Evolutionary conservation across 2,797 vertebrate genomes (phyloP).

Genomic region (Anniella stebbinsi): DNA sequence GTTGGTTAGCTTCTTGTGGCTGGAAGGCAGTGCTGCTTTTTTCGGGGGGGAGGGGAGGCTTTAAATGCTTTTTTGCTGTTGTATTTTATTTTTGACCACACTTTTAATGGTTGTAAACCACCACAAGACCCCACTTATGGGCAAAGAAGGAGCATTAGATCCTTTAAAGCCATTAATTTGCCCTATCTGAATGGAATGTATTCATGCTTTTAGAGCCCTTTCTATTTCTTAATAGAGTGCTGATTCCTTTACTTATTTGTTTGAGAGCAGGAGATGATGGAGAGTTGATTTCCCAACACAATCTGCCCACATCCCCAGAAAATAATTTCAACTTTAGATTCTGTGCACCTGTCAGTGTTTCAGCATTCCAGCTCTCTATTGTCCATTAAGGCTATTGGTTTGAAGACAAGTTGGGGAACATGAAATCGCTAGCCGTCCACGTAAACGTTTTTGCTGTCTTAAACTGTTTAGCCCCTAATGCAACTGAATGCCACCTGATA

Average conservation of each 20-base stretch:
- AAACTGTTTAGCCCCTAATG: not conserved
- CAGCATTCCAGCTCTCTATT: not conserved
- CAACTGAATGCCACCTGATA: not conserved
- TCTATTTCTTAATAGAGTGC: not conserved
- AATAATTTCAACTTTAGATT: not conserved
- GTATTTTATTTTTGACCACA: not conserved
- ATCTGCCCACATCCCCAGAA: not conserved
- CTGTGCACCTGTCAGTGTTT: not conserved
- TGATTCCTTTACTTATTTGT: not conserved
- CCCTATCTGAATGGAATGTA: too few relatives aligned
- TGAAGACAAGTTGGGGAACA: not conserved
- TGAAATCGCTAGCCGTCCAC: not conserved
- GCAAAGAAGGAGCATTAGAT: not conserved
- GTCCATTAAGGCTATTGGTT: too few relatives aligned
- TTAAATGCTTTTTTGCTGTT: not conserved
- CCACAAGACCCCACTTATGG: not conserved
- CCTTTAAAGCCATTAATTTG: not conserved
- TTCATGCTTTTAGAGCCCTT: not conserved
- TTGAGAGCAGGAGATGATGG: not conserved
- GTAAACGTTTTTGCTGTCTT: not conserved
- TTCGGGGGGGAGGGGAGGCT: not conserved
- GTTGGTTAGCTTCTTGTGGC: not conserved
- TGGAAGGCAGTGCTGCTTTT: not conserved
- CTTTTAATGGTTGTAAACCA: not conserved
- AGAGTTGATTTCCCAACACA: not conserved